Evolutionary conservation across 2,113 vertebrate species (phyloP), one percentile per base, ranked within the genome.

Genomic region (Diadophis punctatus): DNA sequence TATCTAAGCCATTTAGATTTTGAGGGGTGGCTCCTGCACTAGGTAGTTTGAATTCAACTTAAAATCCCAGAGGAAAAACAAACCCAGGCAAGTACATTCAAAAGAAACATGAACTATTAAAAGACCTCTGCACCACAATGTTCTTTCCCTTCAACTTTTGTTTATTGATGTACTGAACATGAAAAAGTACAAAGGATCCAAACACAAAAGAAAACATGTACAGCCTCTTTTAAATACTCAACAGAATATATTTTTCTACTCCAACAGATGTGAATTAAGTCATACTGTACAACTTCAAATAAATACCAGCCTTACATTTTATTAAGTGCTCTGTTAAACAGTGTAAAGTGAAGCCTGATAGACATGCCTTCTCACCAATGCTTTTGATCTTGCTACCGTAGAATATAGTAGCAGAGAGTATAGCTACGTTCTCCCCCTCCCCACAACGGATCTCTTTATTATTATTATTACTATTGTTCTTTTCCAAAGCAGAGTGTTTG

Each of bases 91-190:
- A 27, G 89, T 0, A 39, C 30, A 48, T 9, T 46, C n/a, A 91
- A 90, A 91, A 93, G 23, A n/a, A 89, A 8, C 22, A 49, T 9
- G 88, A 86, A 94, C 60, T 48, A 46, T n/a, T 88, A 97, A 96
- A 90, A 96, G 94, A 98, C 86, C 88, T 95, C 91, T 92, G 96
- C 90, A 1, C 30, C 94, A 97, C 96, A 96, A 95, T 91, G 58
- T 93, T 96, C 95, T 97, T 98, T 99, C 98, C 99, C 99, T 99
- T 99, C 98, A 99, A 99, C 98, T 98, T 96, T 98, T 98, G 98
- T 99, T 99, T 99, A 99, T 99, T 99, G 99, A 99, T 99, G 99
- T 99, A 99, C 99, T 98, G 98, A 99, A 99, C 98, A 99, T 98
- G 98, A 98, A 98, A 98, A 99, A 99, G 98, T 98, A 98, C 98